Conservation (phyloP, 2,888 invertebrate genomes). For the Hololepta plana region DNA sequence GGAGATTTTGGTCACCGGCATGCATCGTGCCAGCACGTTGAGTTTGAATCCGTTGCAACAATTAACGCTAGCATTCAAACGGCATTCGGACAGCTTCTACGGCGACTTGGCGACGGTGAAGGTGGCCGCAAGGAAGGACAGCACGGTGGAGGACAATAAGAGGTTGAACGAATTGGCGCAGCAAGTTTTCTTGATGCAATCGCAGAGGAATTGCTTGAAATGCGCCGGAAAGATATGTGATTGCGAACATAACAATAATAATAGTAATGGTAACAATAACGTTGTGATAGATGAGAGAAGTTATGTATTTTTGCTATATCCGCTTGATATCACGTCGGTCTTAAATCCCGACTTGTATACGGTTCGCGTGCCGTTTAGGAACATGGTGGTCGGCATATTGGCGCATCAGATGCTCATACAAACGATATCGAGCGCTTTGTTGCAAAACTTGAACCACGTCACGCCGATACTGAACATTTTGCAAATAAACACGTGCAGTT, state of each 20-base stretch:
- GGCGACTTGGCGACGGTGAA: constrained; percentile 85
- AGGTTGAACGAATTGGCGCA: constrained; percentile 75
- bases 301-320: constrained; percentile 75
- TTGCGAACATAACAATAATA: constrained; percentile 24
- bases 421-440: constrained; percentile 70
- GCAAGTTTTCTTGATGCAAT: constrained; percentile 57
- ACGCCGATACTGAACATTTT: constrained; percentile 26
- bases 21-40: constrained; percentile 70
- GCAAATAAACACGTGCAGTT: constrained; percentile 25
- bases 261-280: constrained; percentile 21
- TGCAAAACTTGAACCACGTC: constrained; percentile 38
- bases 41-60: constrained; percentile 76
- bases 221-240: constrained; percentile 24
- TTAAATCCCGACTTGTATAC: constrained; percentile 62
- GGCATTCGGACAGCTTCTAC: constrained; percentile 86
- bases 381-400: constrained; percentile 71
- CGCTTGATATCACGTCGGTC: constrained; percentile 49
- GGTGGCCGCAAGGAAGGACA: constrained; percentile 81
- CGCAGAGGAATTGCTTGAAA: constrained; percentile 22
- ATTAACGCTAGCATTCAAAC: constrained; percentile 76
- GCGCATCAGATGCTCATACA: constrained; percentile 88
- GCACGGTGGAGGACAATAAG: constrained; percentile 66
- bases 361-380: constrained; percentile 71
- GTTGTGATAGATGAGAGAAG: constrained; percentile 64
- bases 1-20: constrained; percentile 66